Evolutionary conservation across 2,888 invertebrate genomes (phyloP).

Genomic region (Melinopterus prodromus): DNA sequence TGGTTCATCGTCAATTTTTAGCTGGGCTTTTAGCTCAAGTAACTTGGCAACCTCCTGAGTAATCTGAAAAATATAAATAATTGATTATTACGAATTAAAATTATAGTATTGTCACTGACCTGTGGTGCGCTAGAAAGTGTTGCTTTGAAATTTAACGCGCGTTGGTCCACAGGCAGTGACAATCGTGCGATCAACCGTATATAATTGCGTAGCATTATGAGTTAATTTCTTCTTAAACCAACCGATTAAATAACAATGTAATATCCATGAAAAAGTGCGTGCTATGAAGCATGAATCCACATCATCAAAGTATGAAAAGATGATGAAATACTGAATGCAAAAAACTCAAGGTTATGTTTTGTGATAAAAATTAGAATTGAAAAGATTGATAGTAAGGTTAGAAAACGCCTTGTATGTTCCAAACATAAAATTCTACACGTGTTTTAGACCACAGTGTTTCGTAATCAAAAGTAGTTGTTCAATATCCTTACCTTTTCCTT

Average conservation of each 20-base stretch:
- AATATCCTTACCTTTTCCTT: constrained; percentile 72
- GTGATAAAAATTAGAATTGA: too few relatives aligned
- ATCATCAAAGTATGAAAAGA: background rate
- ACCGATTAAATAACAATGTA: background rate
- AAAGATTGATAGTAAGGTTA: too few relatives aligned
- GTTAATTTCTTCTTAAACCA: background rate
- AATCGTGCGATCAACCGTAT: constrained; percentile 50
- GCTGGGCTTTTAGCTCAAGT: constrained; percentile 79
- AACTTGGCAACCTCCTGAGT: constrained; percentile 85
- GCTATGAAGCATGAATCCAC: background rate
- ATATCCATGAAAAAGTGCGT: background rate
- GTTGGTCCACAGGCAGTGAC: constrained; percentile 54
- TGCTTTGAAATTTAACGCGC: constrained; percentile 44
- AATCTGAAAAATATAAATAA: constrained; percentile 68
- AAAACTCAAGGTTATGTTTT: constrained; percentile 8
- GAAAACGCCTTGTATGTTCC: too few relatives aligned
- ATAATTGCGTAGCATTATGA: constrained; percentile 43
- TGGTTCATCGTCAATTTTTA: constrained; percentile 69
- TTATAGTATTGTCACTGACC: constrained; percentile 54
- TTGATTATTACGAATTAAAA: constrained; percentile 18
- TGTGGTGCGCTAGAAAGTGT: constrained; percentile 53
- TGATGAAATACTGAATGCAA: constrained; percentile 7
- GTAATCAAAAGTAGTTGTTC: background rate
- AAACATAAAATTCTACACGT: too few relatives aligned
- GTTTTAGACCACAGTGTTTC: too few relatives aligned